Percentiles rank a stretch among this genome's conserved stretches.
phyloP scores from a whole-genome alignment of 2,797 vertebrate genomes.

The Smutsia temminckii region DNA sequence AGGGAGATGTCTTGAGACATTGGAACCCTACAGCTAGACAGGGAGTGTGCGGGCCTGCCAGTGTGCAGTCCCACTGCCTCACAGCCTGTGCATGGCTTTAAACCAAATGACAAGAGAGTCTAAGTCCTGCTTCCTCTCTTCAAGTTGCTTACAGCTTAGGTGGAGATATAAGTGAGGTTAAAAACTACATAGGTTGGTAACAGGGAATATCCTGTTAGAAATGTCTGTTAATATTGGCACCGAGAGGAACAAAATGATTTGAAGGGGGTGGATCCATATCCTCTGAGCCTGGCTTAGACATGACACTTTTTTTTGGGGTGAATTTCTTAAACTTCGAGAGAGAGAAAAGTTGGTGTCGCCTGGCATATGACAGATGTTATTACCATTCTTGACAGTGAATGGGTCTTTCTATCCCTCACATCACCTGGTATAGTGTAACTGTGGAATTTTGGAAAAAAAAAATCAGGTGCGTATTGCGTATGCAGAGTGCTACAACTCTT shows the following conservation, averaged over 20 bases:
- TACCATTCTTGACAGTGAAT: background rate
- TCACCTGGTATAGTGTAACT: background rate
- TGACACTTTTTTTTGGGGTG: background rate
- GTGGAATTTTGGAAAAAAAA: background rate
- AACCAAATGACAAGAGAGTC: background rate
- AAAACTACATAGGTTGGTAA: background rate
- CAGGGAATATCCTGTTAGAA: background rate
- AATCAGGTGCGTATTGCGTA: background rate
- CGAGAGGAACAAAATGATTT: background rate
- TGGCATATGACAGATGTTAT: background rate
- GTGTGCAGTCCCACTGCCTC: background rate
- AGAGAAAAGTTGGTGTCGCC: background rate
- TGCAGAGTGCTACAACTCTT: background rate
- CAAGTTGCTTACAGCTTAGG: background rate
- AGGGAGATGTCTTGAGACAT: background rate
- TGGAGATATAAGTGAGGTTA: background rate
- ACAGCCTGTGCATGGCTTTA: fast-evolving
- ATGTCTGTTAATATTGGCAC: background rate
- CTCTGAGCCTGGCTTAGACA: background rate
- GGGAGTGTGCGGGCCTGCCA: background rate
- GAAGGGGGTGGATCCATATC: background rate
- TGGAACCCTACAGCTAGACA: background rate
- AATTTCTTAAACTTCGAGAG: background rate
- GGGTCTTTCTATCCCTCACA: background rate
- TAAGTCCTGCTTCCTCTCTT: background rate